Percentiles rank a stretch among this genome's conserved stretches.
phyloP scores from a whole-genome alignment of 2,888 invertebrate species.

The Allophyes oxyacanthae region DNA sequence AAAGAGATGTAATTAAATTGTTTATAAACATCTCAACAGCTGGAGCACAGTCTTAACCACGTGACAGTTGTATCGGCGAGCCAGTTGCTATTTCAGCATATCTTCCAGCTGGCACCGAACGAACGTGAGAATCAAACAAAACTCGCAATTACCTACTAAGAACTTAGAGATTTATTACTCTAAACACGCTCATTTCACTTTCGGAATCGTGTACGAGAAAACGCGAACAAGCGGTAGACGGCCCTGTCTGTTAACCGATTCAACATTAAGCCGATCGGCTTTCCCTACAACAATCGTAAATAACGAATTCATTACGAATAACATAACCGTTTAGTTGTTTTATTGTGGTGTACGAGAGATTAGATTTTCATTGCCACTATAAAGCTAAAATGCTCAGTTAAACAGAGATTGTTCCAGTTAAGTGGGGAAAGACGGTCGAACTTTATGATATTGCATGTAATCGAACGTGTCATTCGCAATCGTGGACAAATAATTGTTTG shows the following conservation, averaged over 20 bases:
- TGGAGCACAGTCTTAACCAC: slow-evolving; percentile 27
- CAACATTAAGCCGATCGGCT: slow-evolving; percentile 61
- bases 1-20: slow-evolving; percentile 1
- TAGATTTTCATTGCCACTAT: slow-evolving; percentile 65
- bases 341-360: slow-evolving; percentile 65
- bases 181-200: slow-evolving; percentile 79
- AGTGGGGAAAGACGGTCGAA: slow-evolving; percentile 24
- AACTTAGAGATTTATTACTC: slow-evolving; percentile 74
- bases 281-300: slow-evolving; percentile 79
- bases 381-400: slow-evolving; percentile 44
- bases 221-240: slow-evolving; percentile 73
- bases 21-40: slow-evolving; percentile 22
- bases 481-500: slow-evolving; percentile 33
- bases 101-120: slow-evolving; percentile 36
- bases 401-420: slow-evolving; percentile 47
- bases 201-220: slow-evolving; percentile 79
- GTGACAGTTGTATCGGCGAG: slow-evolving; percentile 46
- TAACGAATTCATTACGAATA: slow-evolving; percentile 78
- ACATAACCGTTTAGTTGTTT: slow-evolving; percentile 68
- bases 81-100: slow-evolving; percentile 36
- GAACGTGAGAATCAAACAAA: slow-evolving; percentile 56
- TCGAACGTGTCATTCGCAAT: slow-evolving; percentile 41
- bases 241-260: slow-evolving; percentile 58
- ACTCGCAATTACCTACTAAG: slow-evolving; percentile 65
- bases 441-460: slow-evolving; percentile 47